phyloP scores from a whole-genome alignment of 1,140 invertebrate genomes.

The Lepidurus apus region DNA sequence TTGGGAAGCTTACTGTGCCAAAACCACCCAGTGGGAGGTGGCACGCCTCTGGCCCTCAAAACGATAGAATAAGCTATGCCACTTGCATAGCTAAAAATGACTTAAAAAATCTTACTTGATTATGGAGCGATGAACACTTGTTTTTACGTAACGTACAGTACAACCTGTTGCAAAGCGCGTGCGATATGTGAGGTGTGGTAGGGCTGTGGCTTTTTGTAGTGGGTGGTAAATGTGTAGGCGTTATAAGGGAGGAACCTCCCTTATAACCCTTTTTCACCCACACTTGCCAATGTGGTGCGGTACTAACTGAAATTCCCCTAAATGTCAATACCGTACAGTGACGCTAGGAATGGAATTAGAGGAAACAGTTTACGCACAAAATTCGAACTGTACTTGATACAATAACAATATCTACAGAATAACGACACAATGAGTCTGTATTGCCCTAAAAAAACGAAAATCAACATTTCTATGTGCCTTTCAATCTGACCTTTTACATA shows the following conservation, averaged over 20 bases:
- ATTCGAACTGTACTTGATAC: neutral
- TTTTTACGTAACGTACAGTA: too few species aligned
- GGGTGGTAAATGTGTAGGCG: neutral
- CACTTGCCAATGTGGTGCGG: neutral
- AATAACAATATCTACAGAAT: neutral
- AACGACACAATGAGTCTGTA: neutral
- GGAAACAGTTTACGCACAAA: neutral
- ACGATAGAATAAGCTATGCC: too few species aligned
- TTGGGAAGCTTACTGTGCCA: too few species aligned
- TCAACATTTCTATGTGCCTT: neutral
- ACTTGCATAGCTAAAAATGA: too few species aligned
- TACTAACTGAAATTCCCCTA: neutral
- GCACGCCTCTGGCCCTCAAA: too few species aligned
- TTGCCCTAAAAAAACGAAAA: neutral
- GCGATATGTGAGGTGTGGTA: neutral
- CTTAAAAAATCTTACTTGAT: neutral
- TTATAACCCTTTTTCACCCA: too few species aligned
- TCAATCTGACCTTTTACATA: neutral
- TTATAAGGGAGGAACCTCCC: neutral
- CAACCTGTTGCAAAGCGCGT: neutral
- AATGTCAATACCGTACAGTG: neutral
- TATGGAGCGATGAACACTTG: neutral
- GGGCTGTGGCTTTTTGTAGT: constrained; percentile 14
- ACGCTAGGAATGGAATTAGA: neutral
- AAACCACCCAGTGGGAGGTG: too few species aligned